Evolutionary conservation across 2,888 invertebrate species (phyloP).

Genomic region (Caenorhabditis doughertyi): DNA sequence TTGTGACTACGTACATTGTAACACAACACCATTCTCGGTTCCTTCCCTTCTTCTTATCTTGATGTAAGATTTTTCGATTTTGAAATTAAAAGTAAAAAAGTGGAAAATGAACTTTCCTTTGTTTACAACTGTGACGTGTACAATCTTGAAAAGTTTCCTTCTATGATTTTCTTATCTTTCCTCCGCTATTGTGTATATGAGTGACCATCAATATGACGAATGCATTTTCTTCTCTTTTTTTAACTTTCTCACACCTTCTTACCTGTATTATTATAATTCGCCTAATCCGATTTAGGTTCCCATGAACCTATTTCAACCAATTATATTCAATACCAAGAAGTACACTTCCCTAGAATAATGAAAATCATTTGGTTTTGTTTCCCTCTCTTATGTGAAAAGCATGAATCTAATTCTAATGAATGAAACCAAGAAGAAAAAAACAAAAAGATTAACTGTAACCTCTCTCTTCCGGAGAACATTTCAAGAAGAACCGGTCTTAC

Average conservation of each 20-base stretch:
- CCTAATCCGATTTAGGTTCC: slow-evolving; percentile 12
- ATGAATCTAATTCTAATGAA: not conserved
- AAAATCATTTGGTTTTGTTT: slow-evolving; percentile 18
- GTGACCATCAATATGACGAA: slow-evolving; percentile 1
- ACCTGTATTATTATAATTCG: not conserved
- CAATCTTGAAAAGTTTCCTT: not conserved
- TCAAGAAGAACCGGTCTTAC: slow-evolving; percentile 10
- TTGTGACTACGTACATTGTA: slow-evolving; percentile 43
- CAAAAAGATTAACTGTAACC: slow-evolving; percentile 38
- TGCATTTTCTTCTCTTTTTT: not conserved
- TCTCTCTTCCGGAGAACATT: not conserved
- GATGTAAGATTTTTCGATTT: slow-evolving; percentile 16
- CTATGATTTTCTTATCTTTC: not conserved
- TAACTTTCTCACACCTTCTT: not conserved
- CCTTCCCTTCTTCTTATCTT: slow-evolving; percentile 6
- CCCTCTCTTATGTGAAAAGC: not conserved
- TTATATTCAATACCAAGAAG: slow-evolving; percentile 25
- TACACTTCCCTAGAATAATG: slow-evolving; percentile 30
- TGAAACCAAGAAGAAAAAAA: slow-evolving; percentile 14
- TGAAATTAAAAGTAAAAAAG: not conserved
- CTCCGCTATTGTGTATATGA: no score
- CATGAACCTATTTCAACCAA: slow-evolving; percentile 26
- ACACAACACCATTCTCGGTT: slow-evolving; percentile 30
- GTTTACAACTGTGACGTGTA: not conserved
- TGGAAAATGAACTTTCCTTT: not conserved